These are phyloP conservation scores for Scaptomyza hsui DNA, from an alignment of 1,140 invertebrate genomes.

Conservation along the genomic window DNA sequence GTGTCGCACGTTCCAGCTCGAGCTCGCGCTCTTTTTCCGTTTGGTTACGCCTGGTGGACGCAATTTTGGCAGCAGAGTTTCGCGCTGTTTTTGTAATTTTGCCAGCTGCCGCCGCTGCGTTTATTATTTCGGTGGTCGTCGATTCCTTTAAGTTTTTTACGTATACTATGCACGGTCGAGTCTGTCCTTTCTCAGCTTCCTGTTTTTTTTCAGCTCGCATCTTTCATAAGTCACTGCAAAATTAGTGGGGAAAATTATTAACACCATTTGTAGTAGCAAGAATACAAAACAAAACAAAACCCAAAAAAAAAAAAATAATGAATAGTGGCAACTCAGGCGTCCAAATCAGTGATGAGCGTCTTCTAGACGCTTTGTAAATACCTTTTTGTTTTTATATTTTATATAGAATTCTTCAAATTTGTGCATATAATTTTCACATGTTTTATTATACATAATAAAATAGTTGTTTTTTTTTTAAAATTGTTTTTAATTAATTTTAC, in stretches of 20 bases:
- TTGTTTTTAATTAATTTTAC: too few relatives aligned
- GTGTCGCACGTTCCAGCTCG: neutral
- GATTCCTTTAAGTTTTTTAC: slow-evolving; percentile 60
- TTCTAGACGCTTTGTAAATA: slow-evolving; percentile 4
- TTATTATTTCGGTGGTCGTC: slow-evolving; percentile 10
- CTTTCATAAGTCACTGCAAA: slow-evolving; percentile 68
- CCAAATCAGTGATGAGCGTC: slow-evolving; percentile 29
- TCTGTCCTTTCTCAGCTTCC: slow-evolving; percentile 61
- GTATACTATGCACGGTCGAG: slow-evolving; percentile 71
- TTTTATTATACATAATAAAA: neutral
- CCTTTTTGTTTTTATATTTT: neutral
- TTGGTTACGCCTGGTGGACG: slow-evolving; percentile 6
- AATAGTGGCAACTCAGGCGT: slow-evolving; percentile 33
- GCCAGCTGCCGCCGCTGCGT: slow-evolving; percentile 3
- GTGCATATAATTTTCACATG: neutral
- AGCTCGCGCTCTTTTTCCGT: slow-evolving; percentile 1
- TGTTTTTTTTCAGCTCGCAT: slow-evolving; percentile 74
- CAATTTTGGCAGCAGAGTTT: slow-evolving; percentile 1
- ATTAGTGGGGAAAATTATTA: slow-evolving; percentile 11
- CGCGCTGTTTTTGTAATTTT: slow-evolving; percentile 20
- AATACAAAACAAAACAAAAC: slow-evolving; percentile 42
- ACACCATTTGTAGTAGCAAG: slow-evolving; percentile 21
- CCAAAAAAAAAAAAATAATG: slow-evolving; percentile 6
- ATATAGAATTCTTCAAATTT: neutral
- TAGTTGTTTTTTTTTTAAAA: too few relatives aligned